These are phyloP conservation scores for Ferdinandea cuprea DNA, from an alignment of 2,888 invertebrate genomes.

Conservation along the genomic window DNA sequence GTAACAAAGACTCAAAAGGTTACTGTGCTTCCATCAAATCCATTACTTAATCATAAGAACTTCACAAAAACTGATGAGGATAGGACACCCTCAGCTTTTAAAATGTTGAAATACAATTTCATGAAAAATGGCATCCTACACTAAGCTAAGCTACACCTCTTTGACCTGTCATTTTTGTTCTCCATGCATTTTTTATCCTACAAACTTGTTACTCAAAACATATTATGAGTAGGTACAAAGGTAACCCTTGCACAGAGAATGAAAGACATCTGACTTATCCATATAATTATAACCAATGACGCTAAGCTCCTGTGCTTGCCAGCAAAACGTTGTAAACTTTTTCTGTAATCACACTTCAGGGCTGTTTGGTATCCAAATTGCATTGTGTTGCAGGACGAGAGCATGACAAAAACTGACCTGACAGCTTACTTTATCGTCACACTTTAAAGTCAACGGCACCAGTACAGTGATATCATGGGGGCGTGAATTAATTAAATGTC, in stretches of 20 bases:
- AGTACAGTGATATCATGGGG: neutral
- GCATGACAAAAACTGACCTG: neutral
- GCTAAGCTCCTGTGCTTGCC: constrained; percentile 6
- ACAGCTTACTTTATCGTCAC: neutral
- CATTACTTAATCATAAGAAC: constrained; percentile 26
- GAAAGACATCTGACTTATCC: constrained; percentile 16
- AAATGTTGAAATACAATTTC: neutral
- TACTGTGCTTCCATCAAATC: neutral
- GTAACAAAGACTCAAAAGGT: neutral
- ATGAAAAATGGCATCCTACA: neutral
- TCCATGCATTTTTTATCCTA: constrained; percentile 30
- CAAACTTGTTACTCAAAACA: neutral
- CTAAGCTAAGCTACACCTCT: constrained; percentile 20
- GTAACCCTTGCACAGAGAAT: neutral
- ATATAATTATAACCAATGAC: neutral
- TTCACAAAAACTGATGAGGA: neutral
- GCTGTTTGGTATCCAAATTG: neutral
- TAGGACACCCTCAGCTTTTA: neutral
- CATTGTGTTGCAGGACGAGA: neutral
- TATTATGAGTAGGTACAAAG: neutral
- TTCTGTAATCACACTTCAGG: constrained; percentile 20
- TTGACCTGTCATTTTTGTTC: constrained; percentile 40
- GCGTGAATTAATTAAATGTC: constrained; percentile 13
- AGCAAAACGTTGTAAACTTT: neutral
- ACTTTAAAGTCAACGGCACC: neutral